Evolutionary conservation across 2,113 vertebrate genomes (phyloP), one percentile per base, ranked within the genome.

Genomic region (Poecile atricapillus): DNA sequence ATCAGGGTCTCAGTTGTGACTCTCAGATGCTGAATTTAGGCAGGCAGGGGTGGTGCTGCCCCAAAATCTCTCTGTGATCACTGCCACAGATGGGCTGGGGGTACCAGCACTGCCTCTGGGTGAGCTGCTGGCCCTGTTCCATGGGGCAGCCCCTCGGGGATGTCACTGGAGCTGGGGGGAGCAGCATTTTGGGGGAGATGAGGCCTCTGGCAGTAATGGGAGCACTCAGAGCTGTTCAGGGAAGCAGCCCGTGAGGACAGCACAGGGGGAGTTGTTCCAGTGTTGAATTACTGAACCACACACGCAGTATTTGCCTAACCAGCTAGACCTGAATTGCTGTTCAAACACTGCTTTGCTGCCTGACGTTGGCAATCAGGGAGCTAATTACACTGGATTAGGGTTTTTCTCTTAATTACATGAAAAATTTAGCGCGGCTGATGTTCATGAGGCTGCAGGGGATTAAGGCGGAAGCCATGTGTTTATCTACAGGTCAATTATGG

Each of bases 371-470:
- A 97, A 98, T 98, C 96, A 98, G 97, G 96, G 94, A 98, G 96
- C 96, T 98, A 98, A 98, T 98, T 98, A 98, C 97, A 97, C 95
- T 97, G 97, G 97, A 98, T 98, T 97, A 98, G 97, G 94, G 96
- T 94, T 97, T 97, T 95, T 97, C 93, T 96, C 97, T 98, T 98
- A 98, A 98, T 98, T 98, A 98, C 97, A 97, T 97, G 97, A 97
- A 97, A 97, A 97, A 97, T 97, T 96, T 97, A 97, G 92, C 89
- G 25, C 22, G 73, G 96, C 94, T 95, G 91, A 97, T 97, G 97
- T 97, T 85, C 75, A 67, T 33, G 96, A 94, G 94, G 95, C 96
- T 97, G 86, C 81, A 33, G 94, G 96, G 96, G 97, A 97, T 97
- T 97, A 97, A 37, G 96, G 91, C 4, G 6, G 91, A 87, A 97